Percentiles rank a stretch among this genome's conserved stretches.
These are phyloP conservation scores for Lerista edwardsae DNA, from an alignment of 2,797 vertebrate species.

Conservation along the genomic window DNA sequence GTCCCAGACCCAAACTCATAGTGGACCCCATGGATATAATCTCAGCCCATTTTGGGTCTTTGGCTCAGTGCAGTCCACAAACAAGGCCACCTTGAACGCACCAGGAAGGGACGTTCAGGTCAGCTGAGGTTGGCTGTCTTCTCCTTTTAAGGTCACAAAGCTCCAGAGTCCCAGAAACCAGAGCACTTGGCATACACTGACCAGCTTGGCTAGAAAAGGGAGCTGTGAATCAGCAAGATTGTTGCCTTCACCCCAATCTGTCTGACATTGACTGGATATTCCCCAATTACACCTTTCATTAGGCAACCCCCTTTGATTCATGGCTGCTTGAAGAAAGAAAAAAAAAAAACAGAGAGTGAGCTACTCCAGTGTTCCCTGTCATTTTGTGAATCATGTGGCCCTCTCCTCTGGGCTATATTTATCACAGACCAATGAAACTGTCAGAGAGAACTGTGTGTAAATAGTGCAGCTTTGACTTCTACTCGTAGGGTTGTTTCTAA, in stretches of 20 bases:
- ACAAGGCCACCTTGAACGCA: background rate
- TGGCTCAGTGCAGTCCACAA: background rate
- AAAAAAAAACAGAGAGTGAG: conserved; percentile 29
- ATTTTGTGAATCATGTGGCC: conserved; percentile 35
- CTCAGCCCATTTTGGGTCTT: background rate
- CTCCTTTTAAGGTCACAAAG: background rate
- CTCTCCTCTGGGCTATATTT: conserved; percentile 50
- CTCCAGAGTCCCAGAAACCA: background rate
- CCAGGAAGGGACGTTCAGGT: background rate
- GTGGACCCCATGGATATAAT: background rate
- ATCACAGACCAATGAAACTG: conserved; percentile 33
- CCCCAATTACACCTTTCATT: conserved; percentile 41
- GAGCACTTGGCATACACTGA: fast-evolving
- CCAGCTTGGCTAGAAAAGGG: background rate
- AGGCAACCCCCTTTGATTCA: conserved; percentile 48
- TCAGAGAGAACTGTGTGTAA: conserved; percentile 49
- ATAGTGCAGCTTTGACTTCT: conserved; percentile 33
- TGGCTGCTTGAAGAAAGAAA: conserved; percentile 32
- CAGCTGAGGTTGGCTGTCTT: background rate
- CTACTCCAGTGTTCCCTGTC: conserved; percentile 9
- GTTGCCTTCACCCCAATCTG: conserved; percentile 28
- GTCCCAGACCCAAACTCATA: no score
- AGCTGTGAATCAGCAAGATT: background rate
- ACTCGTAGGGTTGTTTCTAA: conserved; percentile 30
- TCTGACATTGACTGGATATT: conserved; percentile 19